Base-by-base conservation (phyloP, 2,888 invertebrate genomes). In the Melinaea marsaeus region DNA sequence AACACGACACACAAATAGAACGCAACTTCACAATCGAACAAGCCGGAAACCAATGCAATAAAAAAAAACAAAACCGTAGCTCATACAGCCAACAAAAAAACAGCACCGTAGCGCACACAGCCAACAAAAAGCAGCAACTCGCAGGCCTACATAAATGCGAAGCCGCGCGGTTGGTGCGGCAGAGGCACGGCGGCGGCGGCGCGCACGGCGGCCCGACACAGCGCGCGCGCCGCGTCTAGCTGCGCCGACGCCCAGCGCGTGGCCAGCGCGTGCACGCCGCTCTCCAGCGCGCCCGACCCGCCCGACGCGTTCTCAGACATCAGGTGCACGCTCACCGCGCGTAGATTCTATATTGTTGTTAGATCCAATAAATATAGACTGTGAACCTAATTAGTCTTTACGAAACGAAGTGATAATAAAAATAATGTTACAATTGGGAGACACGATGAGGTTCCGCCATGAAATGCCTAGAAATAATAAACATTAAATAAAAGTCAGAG, bases 281-380 rank as follows among this genome's bases (percentile, higher is more conserved):
- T 78, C 76, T 84, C 84, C 63, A 74, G 79, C 60, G 81, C 79
- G 92, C 13, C 94, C 93, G 45, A 94, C 93, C 71, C 94, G 93
- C 13, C 93, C 92, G 78, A 94, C 93, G 34, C 69, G 61, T 73
- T 94, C 76, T 78, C 80, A 46, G 85, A 95, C 74, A 96, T 91
- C 69, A 96, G 88, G 85, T 96, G 96, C 84, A 96, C 95, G 80
- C 95, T 96, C 67, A 97, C 88, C 78, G 96, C 96, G n/a, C 96
- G 93, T 59, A 96, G 88, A 84, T 96, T 97, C 95, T 95, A 78
- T 54, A 73, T 55, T 60, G 45, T 11, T 55, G 3, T 22, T 32
- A 2, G 32, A n/a, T 32, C 22, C n/a, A n/a, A 11, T 55, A 34
- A 32, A 42, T 9, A 3, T 42, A 9, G 42, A 3, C 9, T 42